Evolutionary conservation across 2,113 vertebrate species (phyloP), one percentile per base, ranked within the genome.

Genomic region (Eleginops maclovinus): DNA sequence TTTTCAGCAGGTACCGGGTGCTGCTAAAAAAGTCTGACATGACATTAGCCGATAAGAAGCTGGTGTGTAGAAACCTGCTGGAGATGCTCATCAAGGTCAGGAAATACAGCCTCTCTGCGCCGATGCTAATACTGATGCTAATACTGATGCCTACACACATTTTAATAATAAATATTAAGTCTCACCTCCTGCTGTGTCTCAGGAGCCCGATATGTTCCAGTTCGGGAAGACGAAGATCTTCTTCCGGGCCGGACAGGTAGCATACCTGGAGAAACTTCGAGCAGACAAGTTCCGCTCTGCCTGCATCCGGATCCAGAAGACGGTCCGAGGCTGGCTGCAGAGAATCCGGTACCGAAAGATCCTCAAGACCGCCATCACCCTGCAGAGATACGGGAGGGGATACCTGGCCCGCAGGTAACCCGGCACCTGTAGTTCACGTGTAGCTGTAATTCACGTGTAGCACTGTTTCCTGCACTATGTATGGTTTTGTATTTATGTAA

Each of bases 171-270:
- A 31, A 31, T 31, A 31, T 31, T 5, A 31, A 31, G 28, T 4
- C 4, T 31, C 4, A 41, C 10, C 2, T 9, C 31, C n/a, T 31
- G 3, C 3, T 84, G 24, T 49, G 26, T 19, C 54, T 9, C 77
- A 99, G 98, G 97, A 99, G 88, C 95, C 96, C 89, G 98, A 99
- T 93, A 99, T 99, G 91, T 99, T 99, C 91, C 98, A 99, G 92
- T 99, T 99, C 93, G 98, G 98, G 65, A 99, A 99, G 87, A 99
- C 97, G 75, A 99, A 99, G 95, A 99, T 99, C 89, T 99, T 99
- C 94, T 99, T 99, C 94, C 95, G 98, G 59, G 98, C 98, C 0
- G 98, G 98, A 53, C 98, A 99, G 94, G 98, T 99, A 44, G 98
- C 98, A 24, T 99, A 98, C 80, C 93, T 99, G 84, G 98, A 99